Evolutionary conservation across 2,888 invertebrate species (phyloP), one percentile per base, ranked within the genome.

Genomic region (Chrysomela aeneicollis): DNA sequence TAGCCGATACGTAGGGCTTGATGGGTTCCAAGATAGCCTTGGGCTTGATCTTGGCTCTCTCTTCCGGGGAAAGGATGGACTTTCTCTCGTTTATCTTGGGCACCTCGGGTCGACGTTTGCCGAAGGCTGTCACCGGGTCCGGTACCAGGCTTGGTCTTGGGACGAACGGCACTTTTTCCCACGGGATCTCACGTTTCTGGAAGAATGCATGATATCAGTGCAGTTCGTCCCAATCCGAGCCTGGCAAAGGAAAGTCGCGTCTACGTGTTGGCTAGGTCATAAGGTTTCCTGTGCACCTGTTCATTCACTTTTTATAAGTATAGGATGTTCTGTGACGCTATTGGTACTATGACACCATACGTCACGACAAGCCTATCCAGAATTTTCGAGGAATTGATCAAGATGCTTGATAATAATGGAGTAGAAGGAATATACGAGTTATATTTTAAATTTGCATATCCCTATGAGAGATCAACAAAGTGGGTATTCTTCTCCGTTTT

Each of bases 121-220:
- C 94, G 86, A 90, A 93, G 72, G 93, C 94, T 73, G 94, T 93
- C 82, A 93, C 88, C 71, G 93, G 93, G 81, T 92, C 92, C 73
- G 92, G 89, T 75, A 94, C 90, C 83, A 93, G 87, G 79, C 93
- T 92, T 77, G 94, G 94, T 74, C 94, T 88, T 75, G 94, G 92
- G 78, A 94, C 93, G 84, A 87, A 91, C 78, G 94, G 94, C 84
- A 92, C 91, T 87, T 92, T 92, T 85, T 93, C 92, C 94, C 94
- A 94, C 79, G 93, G 92, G 79, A 93, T 90, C 83, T 87, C 85
- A 82, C 87, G 88, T 73, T 76, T 76, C 76, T 76, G 73, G 67
- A 75, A 73, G 70, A 73, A 76, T 72, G 71, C 74, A 73, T 63
- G 68, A 57, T 58, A 69, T 69, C 65, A 70, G 71, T 68, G 69